These are phyloP conservation scores for Callinectes sapidus DNA, from an alignment of 2,888 invertebrate species.

Conservation along the genomic window DNA sequence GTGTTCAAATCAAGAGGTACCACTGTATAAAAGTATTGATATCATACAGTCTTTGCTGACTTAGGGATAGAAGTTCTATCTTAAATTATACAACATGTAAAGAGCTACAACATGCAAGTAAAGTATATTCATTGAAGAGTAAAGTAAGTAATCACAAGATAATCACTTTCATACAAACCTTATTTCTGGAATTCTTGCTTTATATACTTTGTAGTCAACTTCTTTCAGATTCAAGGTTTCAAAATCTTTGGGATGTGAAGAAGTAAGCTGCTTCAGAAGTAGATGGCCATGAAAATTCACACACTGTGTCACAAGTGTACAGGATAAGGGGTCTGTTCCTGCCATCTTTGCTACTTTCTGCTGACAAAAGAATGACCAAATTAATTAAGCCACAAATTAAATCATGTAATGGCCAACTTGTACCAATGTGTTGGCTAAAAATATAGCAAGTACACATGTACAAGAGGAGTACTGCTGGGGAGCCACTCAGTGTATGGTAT, in stretches of 20 bases:
- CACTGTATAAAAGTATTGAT: too few species aligned
- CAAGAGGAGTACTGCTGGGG: too few species aligned
- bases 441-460: too few species aligned
- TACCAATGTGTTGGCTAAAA: neutral
- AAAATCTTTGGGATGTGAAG: conserved; percentile 48
- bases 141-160: neutral
- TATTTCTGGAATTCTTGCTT: conserved; percentile 52
- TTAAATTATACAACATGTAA: too few species aligned
- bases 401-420: neutral
- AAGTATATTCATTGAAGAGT: too few species aligned
- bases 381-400: neutral
- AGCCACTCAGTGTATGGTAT: too few species aligned
- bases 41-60: too few species aligned
- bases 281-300: conserved; percentile 60
- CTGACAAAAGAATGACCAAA: neutral
- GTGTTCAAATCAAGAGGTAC: too few species aligned
- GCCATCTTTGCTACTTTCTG: conserved; percentile 36
- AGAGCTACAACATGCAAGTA: too few species aligned
- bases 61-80: too few species aligned
- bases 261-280: conserved; percentile 59
- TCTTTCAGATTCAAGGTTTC: conserved; percentile 52
- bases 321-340: neutral
- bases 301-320: conserved; percentile 44
- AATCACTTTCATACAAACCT: conserved; percentile 36
- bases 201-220: conserved; percentile 52